Base-by-base conservation (phyloP, 2,113 vertebrate genomes). In the Corythornis vintsioides region DNA sequence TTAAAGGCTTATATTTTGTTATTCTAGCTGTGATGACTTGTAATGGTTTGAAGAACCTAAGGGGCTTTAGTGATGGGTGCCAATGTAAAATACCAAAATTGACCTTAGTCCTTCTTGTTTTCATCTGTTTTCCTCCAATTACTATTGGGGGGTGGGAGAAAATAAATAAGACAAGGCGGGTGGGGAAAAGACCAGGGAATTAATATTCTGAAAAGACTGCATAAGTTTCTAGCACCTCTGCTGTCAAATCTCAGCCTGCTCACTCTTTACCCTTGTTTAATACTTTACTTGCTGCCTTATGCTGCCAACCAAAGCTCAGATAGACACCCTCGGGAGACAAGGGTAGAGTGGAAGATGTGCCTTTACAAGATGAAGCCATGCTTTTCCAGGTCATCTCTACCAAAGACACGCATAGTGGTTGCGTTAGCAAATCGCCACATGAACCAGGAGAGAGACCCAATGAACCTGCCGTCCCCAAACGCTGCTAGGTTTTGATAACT, bases 1-100 rank as follows among this genome's bases (percentile, higher is more conserved):
- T 96, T 86, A 93, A 95, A 96, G 91, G 77, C 86, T 95, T 95
- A 61, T 48, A 88, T 92, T 96, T 87, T 94, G 76, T 94, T 95
- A 83, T 94, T 94, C 90, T 91, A 82, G 90, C 76, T 92, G 85
- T 56, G 83, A 96, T 93, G 67, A n/a, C 74, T 86, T 16, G 18
- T 81, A 92, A 89, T 16, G 71, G 88, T 86, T 92, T 92, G 89
- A 91, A 88, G 83, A 94, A 95, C 80, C 83, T 86, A 77, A 87
- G 74, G 85, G 61, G 52, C 12, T 91, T 94, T 91, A 80, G 72
- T 69, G 87, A 81, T 77, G 83, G 35, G 57, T 91, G 87, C 87
- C 82, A 94, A 65, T 42, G 89, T 56, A 71, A 88, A 91, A 88
- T 15, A 77, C 35, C n/a, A 43, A 74, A 93, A 40, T 53, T 74